These are phyloP conservation scores for Sibirionetta formosa DNA, from an alignment of 2,797 vertebrate genomes.

Conservation along the genomic window DNA sequence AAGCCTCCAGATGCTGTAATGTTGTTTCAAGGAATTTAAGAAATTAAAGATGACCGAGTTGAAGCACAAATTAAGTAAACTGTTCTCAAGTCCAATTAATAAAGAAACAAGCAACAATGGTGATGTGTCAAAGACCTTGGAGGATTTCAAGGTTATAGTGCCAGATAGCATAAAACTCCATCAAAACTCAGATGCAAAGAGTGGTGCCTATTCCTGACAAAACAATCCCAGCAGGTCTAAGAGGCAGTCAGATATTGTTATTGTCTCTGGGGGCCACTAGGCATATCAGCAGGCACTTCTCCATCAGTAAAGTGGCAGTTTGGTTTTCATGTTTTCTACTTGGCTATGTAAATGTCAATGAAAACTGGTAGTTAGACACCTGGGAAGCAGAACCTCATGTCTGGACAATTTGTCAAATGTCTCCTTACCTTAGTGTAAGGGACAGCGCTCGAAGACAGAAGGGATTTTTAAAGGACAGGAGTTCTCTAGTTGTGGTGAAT, in stretches of 20 bases:
- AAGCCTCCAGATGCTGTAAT: background rate
- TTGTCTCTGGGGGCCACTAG: background rate
- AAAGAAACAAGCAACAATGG: background rate
- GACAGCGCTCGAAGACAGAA: background rate
- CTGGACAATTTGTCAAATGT: background rate
- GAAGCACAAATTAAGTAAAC: background rate
- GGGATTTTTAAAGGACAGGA: background rate
- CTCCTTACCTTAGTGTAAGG: background rate
- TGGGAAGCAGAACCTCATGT: background rate
- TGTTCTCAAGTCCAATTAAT: background rate
- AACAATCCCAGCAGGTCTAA: background rate
- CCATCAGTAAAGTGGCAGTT: background rate
- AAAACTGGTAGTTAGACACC: background rate
- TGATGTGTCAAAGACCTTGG: background rate
- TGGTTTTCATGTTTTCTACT: background rate
- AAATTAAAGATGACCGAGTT: background rate
- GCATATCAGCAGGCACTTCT: background rate
- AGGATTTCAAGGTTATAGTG: background rate
- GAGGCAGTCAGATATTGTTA: background rate
- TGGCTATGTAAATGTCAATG: background rate
- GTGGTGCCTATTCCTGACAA: background rate
- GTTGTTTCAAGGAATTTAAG: background rate
- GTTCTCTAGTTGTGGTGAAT: background rate
- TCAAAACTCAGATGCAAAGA: background rate
- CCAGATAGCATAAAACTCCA: background rate